A percentile compares a stretch with the other conserved stretches of the same genome.
These are phyloP conservation scores for Calliphora vicina DNA, from an alignment of 1,140 invertebrate species.

Conservation along the genomic window DNA sequence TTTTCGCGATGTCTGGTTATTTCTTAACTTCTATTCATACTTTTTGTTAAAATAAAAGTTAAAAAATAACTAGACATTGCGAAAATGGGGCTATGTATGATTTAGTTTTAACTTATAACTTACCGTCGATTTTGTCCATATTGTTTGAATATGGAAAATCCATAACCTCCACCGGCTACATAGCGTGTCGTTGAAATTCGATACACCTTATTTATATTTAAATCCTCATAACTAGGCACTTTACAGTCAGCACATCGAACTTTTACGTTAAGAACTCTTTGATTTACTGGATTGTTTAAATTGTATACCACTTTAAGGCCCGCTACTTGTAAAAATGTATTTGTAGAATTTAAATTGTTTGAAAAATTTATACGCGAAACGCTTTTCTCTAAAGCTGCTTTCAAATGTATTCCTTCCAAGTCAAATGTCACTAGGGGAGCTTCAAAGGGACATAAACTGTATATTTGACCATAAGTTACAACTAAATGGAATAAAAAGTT, in stretches of 20 bases:
- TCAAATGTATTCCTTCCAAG: slow-evolving; percentile 69
- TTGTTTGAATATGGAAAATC: slow-evolving; percentile 29
- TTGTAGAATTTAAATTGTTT: slow-evolving; percentile 62
- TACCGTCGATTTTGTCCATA: neutral
- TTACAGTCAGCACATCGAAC: slow-evolving; percentile 73
- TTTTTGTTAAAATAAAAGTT: too few relatives aligned
- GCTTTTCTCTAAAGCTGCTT: slow-evolving; percentile 70
- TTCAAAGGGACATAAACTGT: slow-evolving; percentile 74
- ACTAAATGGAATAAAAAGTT: slow-evolving; percentile 60
- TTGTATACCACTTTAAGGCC: slow-evolving; percentile 66
- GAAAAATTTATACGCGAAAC: slow-evolving; percentile 57
- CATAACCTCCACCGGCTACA: slow-evolving; percentile 35
- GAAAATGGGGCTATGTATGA: neutral
- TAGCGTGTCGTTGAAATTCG: slow-evolving; percentile 33
- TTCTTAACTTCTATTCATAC: too few relatives aligned
- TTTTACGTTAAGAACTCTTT: slow-evolving; percentile 67
- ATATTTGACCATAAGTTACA: slow-evolving; percentile 73
- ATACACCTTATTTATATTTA: slow-evolving; percentile 54
- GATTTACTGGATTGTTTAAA: slow-evolving; percentile 65
- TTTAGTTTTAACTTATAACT: neutral
- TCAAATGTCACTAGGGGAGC: slow-evolving; percentile 74
- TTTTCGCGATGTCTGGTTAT: too few relatives aligned
- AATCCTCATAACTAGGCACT: slow-evolving; percentile 69
- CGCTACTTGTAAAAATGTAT: slow-evolving; percentile 70
- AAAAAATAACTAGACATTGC: too few relatives aligned